These are phyloP conservation scores for Desmodus rotundus DNA, from an alignment of 2,113 vertebrate species.

Conservation along the genomic window DNA sequence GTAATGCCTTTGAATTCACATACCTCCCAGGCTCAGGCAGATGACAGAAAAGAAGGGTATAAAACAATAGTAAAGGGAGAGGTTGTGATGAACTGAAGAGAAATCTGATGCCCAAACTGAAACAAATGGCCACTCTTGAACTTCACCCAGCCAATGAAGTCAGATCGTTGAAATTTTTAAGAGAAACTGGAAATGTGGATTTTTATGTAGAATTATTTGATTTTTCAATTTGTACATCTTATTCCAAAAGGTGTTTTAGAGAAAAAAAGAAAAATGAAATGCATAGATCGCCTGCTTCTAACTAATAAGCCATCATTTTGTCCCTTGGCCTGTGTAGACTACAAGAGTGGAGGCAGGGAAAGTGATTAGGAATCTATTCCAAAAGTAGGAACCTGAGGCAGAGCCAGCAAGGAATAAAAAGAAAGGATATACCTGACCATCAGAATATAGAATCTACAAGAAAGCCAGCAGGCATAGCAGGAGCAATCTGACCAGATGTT, in stretches of 20 bases:
- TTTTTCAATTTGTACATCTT: not conserved
- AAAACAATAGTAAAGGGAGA: not conserved
- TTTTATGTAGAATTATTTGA: not conserved
- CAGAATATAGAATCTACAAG: not conserved
- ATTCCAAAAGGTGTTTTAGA: not conserved
- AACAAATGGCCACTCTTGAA: fast-evolving
- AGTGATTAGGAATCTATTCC: not conserved
- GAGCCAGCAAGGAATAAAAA: not conserved
- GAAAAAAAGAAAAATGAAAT: not conserved
- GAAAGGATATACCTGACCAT: not conserved
- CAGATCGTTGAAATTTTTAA: not conserved
- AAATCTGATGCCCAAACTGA: not conserved
- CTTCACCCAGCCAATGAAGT: not conserved
- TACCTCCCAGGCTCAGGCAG: not conserved
- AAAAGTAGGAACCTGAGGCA: not conserved
- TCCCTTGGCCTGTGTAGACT: not conserved
- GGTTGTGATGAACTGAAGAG: not conserved
- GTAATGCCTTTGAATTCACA: not conserved
- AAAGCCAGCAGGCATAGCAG: no score
- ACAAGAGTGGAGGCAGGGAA: not conserved
- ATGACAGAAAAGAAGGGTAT: not conserved
- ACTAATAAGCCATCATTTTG: not conserved
- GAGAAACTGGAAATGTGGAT: not conserved
- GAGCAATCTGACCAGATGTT: not conserved
- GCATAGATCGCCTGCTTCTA: not conserved